Conservation (phyloP, 2,113 vertebrate genomes). For the Hemiscyllium ocellatum region DNA sequence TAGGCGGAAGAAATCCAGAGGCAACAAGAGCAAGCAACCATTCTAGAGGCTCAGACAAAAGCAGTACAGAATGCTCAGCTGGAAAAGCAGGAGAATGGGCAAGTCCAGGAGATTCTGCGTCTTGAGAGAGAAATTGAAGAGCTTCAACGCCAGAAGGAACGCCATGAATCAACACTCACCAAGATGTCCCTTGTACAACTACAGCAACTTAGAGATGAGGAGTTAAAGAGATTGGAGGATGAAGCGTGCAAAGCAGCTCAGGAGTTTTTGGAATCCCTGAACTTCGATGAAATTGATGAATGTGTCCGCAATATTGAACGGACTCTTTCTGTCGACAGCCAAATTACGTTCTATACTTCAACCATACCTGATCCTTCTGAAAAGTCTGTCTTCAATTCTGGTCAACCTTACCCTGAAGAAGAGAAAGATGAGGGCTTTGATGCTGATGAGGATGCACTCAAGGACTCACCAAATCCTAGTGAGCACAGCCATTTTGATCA, state of each 20-base stretch:
- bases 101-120: conserved; percentile 92
- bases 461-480: conserved; percentile 92
- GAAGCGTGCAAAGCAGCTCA: conserved; percentile 89
- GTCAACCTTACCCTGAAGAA: conserved; percentile 66
- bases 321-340: conserved; percentile 59
- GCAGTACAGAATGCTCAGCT: conserved; percentile 49
- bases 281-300: conserved; percentile 94
- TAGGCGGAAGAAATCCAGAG: conserved; percentile 60
- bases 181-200: conserved; percentile 78
- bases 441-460: conserved; percentile 86
- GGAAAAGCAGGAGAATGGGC: conserved; percentile 65
- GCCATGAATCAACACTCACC: conserved; percentile 81
- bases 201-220: conserved; percentile 78
- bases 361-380: conserved; percentile 41
- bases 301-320: conserved; percentile 88
- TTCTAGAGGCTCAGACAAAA: conserved; percentile 51
- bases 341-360: conserved; percentile 45
- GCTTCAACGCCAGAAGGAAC: conserved; percentile 84
- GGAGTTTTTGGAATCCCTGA: conserved; percentile 88
- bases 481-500: conserved; percentile 93
- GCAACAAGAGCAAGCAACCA: conserved; percentile 50
- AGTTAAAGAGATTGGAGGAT: conserved; percentile 78
- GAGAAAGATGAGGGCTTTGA: conserved; percentile 94
- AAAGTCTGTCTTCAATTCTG: conserved; percentile 69
- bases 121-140: conserved; percentile 89